These are phyloP conservation scores for Hemichromis elongatus DNA, from an alignment of 2,113 vertebrate species.

Conservation along the genomic window DNA sequence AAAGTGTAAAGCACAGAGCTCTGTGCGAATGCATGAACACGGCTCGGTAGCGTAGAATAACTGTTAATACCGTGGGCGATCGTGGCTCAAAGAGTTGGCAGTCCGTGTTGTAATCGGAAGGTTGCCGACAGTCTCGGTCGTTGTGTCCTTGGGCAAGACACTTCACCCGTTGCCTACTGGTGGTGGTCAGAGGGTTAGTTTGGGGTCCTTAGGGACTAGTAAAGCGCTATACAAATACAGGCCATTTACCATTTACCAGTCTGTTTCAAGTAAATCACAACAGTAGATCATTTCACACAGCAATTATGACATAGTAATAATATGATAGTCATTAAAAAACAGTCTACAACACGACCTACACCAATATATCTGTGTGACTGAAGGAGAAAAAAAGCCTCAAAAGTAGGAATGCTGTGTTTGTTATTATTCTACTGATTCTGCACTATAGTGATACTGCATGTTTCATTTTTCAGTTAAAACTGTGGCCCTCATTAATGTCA, in stretches of 20 bases:
- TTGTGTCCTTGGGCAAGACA: too few relatives aligned
- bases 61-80: background rate
- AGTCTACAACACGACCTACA: background rate
- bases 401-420: background rate
- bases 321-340: background rate
- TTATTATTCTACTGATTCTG: background rate
- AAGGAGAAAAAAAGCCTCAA: background rate
- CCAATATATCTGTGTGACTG: background rate
- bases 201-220: too few relatives aligned
- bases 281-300: background rate
- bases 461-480: background rate
- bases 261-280: background rate
- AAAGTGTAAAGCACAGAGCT: accelerated
- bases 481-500: background rate
- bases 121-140: too few relatives aligned
- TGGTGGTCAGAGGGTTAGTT: too few relatives aligned
- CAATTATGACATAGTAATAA: background rate
- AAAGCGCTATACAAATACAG: too few relatives aligned
- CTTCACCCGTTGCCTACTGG: too few relatives aligned
- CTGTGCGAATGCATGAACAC: accelerated
- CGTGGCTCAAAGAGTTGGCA: too few relatives aligned
- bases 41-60: accelerated
- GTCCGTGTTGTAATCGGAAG: too few relatives aligned
- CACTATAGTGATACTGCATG: accelerated
- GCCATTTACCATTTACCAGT: background rate